Conservation (phyloP, 2,797 vertebrate genomes). For the Silurus lanzhouensis region DNA sequence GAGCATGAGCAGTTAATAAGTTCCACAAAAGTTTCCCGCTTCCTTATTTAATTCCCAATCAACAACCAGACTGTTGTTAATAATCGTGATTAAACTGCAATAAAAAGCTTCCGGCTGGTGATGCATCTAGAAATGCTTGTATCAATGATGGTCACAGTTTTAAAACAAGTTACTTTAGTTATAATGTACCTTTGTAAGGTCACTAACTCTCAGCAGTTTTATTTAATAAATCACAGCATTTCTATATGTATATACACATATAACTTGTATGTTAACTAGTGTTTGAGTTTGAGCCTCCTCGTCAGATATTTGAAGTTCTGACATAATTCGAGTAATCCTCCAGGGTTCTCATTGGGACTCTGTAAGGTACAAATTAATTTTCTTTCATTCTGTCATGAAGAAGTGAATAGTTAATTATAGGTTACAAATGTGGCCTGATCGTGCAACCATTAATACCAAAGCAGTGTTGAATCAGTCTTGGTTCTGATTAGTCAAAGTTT, state of each 20-base stretch:
- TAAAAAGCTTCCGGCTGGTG: not conserved
- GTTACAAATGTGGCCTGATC: not conserved
- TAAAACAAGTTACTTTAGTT: not conserved
- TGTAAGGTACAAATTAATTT: not conserved
- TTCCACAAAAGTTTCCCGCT: not conserved
- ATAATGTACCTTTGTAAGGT: not conserved
- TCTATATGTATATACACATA: not conserved
- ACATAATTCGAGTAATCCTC: not conserved
- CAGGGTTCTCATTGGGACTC: not conserved
- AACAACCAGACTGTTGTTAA: not conserved
- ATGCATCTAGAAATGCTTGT: not conserved
- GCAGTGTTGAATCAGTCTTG: not conserved
- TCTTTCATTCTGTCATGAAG: not conserved
- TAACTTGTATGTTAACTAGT: not conserved
- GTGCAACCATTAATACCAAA: not conserved
- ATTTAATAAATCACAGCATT: not conserved
- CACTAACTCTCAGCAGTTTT: not conserved
- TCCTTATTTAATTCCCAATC: constrained; percentile 10
- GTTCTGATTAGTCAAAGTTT: not conserved
- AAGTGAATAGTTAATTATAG: not conserved
- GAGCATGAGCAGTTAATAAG: constrained; percentile 2
- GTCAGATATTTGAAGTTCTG: not conserved
- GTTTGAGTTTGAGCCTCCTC: not conserved
- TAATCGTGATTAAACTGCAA: constrained; percentile 8
- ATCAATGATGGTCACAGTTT: not conserved